Percentiles rank a stretch among this genome's conserved stretches.
phyloP scores from a whole-genome alignment of 2,888 invertebrate genomes.

The Aporophyla lueneburgensis region DNA sequence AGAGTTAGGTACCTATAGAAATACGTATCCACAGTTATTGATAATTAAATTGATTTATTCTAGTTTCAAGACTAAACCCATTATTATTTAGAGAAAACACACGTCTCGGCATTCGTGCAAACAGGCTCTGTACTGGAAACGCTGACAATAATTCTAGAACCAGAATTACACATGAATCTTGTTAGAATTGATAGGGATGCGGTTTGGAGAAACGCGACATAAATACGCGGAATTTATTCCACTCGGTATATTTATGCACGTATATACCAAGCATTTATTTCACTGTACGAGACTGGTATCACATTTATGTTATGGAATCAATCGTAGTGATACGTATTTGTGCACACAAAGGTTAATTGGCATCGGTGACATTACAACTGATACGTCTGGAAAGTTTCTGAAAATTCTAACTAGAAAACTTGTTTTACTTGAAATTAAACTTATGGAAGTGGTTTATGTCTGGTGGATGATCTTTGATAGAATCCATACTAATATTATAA shows the following conservation, averaged over 20 bases:
- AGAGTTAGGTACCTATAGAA: background rate
- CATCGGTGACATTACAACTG: conserved; percentile 8
- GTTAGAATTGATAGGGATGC: conserved; percentile 51
- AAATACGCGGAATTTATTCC: conserved; percentile 52
- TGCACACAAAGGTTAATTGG: background rate
- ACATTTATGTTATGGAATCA: conserved; percentile 42
- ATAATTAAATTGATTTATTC: background rate
- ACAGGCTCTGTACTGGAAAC: conserved; percentile 1
- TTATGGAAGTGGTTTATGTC: background rate
- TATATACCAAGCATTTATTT: conserved; percentile 35
- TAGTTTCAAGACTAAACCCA: conserved; percentile 5
- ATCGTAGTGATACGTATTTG: conserved; percentile 12
- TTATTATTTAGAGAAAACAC: conserved; percentile 3
- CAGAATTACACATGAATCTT: conserved; percentile 54
- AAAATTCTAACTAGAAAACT: background rate
- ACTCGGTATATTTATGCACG: conserved; percentile 34
- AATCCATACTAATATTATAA: too few relatives aligned
- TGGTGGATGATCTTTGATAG: background rate
- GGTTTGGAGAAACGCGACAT: conserved; percentile 37
- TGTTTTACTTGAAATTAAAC: background rate
- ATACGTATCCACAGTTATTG: background rate
- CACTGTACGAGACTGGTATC: conserved; percentile 18
- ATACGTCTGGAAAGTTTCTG: conserved; percentile 16
- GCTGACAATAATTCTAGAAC: conserved; percentile 43
- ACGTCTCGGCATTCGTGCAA: background rate